Evolutionary conservation across 2,888 invertebrate genomes (phyloP).

Genomic region (Drosophila neotestacea): DNA sequence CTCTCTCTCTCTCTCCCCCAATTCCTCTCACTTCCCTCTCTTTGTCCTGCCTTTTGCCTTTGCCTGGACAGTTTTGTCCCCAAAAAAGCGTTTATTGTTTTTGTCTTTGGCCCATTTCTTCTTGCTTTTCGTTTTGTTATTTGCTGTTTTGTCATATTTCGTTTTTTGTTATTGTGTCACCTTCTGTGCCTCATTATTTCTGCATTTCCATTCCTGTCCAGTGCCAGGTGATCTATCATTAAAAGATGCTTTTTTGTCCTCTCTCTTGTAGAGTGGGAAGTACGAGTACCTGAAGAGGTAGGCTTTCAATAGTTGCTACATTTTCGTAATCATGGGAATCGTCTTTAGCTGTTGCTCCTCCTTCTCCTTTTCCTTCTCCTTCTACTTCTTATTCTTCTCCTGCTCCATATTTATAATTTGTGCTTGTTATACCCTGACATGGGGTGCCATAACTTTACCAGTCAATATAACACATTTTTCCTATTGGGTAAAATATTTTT

Average conservation of each 20-base stretch:
- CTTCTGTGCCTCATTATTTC: conserved; percentile 68
- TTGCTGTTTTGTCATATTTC: conserved; percentile 1
- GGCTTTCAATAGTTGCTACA: conserved; percentile 34
- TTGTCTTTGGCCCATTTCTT: conserved; percentile 42
- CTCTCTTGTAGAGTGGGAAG: not conserved
- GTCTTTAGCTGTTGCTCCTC: conserved; percentile 24
- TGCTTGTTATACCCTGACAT: conserved; percentile 7
- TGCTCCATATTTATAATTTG: conserved; percentile 64
- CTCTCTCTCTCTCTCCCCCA: too few relatives aligned
- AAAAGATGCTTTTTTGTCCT: conserved; percentile 57
- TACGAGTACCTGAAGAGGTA: not conserved
- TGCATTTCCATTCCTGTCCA: conserved; percentile 43
- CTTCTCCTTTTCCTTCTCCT: not conserved
- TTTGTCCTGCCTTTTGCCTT: not conserved
- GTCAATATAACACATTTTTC: not conserved
- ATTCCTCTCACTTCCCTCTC: conserved; percentile 4
- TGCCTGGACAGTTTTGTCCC: not conserved
- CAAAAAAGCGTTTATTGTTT: conserved; percentile 34
- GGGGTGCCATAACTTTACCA: not conserved
- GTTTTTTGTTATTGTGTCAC: conserved; percentile 37
- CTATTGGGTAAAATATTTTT: not conserved
- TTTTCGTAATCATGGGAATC: conserved; percentile 28
- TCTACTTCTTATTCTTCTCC: not conserved
- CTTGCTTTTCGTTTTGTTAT: conserved; percentile 27
- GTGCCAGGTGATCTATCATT: conserved; percentile 61